phyloP scores from a whole-genome alignment of 2,888 invertebrate genomes.

The Standfussiana lucernea region DNA sequence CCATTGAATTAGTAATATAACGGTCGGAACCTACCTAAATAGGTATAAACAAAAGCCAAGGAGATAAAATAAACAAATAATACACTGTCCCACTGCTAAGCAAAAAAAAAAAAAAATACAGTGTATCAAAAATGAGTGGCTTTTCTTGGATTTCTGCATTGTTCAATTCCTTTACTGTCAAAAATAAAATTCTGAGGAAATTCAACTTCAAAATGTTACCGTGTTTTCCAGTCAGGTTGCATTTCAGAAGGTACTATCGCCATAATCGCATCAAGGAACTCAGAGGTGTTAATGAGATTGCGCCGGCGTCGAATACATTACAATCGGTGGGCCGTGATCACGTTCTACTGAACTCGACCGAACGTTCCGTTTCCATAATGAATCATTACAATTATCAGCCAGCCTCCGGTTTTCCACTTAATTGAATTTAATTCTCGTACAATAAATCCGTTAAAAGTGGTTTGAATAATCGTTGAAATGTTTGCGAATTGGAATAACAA shows the following conservation, averaged over 20 bases:
- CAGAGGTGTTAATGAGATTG: slow-evolving; percentile 35
- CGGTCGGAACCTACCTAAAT: too few species aligned
- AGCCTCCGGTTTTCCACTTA: slow-evolving; percentile 76
- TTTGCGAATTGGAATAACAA: slow-evolving; percentile 43
- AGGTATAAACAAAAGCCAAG: too few species aligned
- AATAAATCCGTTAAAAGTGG: slow-evolving; percentile 61
- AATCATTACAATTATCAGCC: slow-evolving; percentile 76
- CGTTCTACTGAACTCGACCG: slow-evolving; percentile 66
- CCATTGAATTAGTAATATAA: slow-evolving; percentile 16
- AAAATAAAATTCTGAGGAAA: too few species aligned
- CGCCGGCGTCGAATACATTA: slow-evolving; percentile 38
- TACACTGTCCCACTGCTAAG: too few species aligned
- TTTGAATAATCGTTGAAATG: slow-evolving; percentile 47
- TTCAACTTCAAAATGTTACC: not conserved
- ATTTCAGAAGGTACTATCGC: not conserved
- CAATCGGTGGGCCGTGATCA: slow-evolving; percentile 72
- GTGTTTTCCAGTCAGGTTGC: not conserved
- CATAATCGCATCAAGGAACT: slow-evolving; percentile 5
- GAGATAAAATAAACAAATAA: too few species aligned
- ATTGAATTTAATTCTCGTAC: slow-evolving; percentile 73
- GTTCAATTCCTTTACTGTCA: too few species aligned
- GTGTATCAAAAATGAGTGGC: too few species aligned
- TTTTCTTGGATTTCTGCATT: not conserved
- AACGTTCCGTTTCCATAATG: slow-evolving; percentile 85
- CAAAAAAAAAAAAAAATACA: too few species aligned